A percentile compares a stretch with the other conserved stretches of the same genome.
These are phyloP conservation scores for Neodon shergylaensis DNA, from an alignment of 2,113 vertebrate genomes.

Conservation along the genomic window DNA sequence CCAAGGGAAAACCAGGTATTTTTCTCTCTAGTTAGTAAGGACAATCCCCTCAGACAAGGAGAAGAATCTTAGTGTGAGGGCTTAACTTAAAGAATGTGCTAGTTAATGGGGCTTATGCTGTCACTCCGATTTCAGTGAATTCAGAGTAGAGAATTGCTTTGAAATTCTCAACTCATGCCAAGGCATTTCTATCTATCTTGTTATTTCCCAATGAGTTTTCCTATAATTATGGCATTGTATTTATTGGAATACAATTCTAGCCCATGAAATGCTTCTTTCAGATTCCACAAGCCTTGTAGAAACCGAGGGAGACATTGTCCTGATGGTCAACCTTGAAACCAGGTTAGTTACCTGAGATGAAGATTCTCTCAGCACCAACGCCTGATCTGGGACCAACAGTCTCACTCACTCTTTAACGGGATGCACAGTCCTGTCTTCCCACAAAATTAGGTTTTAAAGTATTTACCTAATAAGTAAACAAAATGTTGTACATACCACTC, in stretches of 20 bases:
- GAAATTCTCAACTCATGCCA: constrained; percentile 2
- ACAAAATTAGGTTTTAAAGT: constrained; percentile 36
- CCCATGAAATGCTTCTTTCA: background rate
- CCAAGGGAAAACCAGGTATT: background rate
- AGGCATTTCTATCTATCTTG: background rate
- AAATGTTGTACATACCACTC: constrained; percentile 89
- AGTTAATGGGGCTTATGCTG: background rate
- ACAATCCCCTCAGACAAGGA: background rate
- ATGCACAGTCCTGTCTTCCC: background rate
- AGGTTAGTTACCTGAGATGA: background rate
- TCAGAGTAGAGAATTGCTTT: background rate
- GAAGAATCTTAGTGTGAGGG: background rate
- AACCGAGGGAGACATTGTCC: background rate
- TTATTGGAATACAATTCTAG: background rate
- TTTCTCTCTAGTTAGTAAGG: background rate
- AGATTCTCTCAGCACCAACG: background rate
- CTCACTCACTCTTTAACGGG: background rate
- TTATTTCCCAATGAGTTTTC: background rate
- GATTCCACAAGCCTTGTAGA: background rate
- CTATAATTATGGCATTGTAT: background rate
- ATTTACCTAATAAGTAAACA: constrained; percentile 48
- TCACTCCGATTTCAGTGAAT: background rate
- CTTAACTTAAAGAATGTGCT: background rate
- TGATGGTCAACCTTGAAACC: background rate
- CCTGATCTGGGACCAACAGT: background rate